These are phyloP conservation scores for Sitobion miscanthi DNA, from an alignment of 1,140 invertebrate species.

Conservation along the genomic window DNA sequence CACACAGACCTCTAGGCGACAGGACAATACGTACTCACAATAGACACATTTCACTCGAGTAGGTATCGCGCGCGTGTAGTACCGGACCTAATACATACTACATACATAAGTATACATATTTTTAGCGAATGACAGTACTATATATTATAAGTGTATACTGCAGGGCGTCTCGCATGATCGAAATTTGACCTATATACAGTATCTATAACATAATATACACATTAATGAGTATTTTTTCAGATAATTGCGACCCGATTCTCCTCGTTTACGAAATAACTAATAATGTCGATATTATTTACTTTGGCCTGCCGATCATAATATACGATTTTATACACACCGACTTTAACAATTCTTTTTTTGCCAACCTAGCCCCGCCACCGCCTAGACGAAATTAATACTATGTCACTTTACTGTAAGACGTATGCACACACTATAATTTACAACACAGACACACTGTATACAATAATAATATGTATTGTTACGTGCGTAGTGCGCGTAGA, in stretches of 20 bases:
- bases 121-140: neutral
- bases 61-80: neutral
- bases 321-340: neutral
- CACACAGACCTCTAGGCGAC: slow-evolving; percentile 2
- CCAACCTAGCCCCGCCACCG: neutral
- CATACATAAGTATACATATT: neutral
- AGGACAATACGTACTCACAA: neutral
- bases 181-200: neutral
- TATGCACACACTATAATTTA: neutral
- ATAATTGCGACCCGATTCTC: neutral
- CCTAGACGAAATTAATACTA: neutral
- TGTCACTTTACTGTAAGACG: neutral
- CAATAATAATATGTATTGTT: slow-evolving; percentile 18
- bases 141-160: neutral
- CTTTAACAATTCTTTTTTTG: neutral
- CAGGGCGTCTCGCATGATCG: neutral
- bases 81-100: neutral
- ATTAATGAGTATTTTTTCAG: neutral
- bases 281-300: neutral
- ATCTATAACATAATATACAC: neutral
- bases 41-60: slow-evolving; percentile 7
- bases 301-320: neutral
- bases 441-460: neutral
- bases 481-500: neutral
- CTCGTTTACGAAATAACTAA: neutral